Base-by-base conservation (phyloP, 2,888 invertebrate species). In the Ennomos quercinarius region DNA sequence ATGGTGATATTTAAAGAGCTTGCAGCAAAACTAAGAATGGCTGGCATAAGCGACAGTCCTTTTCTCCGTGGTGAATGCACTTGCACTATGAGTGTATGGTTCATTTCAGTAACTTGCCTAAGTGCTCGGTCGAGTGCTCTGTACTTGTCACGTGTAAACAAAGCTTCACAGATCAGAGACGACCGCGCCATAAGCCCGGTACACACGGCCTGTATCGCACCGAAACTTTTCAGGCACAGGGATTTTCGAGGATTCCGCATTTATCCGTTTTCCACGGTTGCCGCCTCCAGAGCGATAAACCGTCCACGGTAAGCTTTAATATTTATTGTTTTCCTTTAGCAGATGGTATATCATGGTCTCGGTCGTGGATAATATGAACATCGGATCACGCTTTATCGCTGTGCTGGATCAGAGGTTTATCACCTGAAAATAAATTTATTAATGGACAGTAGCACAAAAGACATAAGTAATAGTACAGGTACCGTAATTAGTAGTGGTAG, bases 221-320 rank as follows among this genome's bases (percentile, higher is more conserved):
- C 64, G 48, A 77, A 82, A 82, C 76, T 80, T 81, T 78, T 76
- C 75, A 73, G 68, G 73, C 72, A 71, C 67, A 70, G 76, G 85
- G 85, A 82, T 86, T 88, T 85, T 71, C 67, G 73, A 71, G 83
- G 82, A 83, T 85, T 76, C 70, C 74, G 71, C 80, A 78, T 81
- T 84, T 87, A 86, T 87, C 87, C 86, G 84, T 84, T 88, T 86
- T 84, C 83, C 84, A 85, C 83, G 81, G 82, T 74, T 75, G 70
- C 76, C 80, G 78, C 80, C 73, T 71, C 73, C 62, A 66, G 68
- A 70, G 82, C 80, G 87, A 88, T 87, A 89, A 87, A 81, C 80
- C 78, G 73, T 67, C 77, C 74, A 70, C 78, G 78, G 84, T 83
- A 84, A 84, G 86, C 85, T 83, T 86, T 86, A 81, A 86, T 87